A percentile compares a stretch with the other conserved stretches of the same genome.
Evolutionary conservation across 2,797 vertebrate species (phyloP).

Genomic region (Spea hammondii): DNA sequence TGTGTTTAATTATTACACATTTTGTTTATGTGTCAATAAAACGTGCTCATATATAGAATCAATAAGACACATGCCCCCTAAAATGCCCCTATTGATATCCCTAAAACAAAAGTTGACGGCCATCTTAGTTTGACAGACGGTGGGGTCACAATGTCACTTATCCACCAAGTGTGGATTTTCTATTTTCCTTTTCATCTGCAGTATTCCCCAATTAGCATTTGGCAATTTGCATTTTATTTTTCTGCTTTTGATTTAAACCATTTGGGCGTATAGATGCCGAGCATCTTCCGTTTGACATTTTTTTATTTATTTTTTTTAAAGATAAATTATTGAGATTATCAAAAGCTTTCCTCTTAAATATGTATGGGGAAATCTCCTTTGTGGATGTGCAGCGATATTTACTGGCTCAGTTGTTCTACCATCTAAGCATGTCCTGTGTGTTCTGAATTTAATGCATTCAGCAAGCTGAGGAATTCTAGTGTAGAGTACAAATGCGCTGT

Average conservation of each 20-base stretch:
- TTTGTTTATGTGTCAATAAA: no score
- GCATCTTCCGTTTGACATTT: neutral
- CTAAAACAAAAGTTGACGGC: no score
- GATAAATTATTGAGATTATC: slow-evolving; percentile 34
- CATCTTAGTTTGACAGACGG: no score
- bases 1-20: no score
- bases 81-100: no score
- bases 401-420: neutral
- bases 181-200: neutral
- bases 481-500: neutral
- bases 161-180: neutral
- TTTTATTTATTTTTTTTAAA: neutral
- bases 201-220: neutral
- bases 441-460: neutral
- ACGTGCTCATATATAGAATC: no score
- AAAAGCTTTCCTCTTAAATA: slow-evolving; percentile 35
- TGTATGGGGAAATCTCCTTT: slow-evolving; percentile 24
- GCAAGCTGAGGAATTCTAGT: neutral
- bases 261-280: neutral
- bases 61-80: no score
- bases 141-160: neutral
- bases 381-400: slow-evolving; percentile 28
- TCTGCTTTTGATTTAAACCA: neutral
- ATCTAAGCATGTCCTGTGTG: neutral
- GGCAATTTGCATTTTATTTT: slow-evolving; percentile 10